phyloP scores from a whole-genome alignment of 2,888 invertebrate species.

The Nomada goodeniana region DNA sequence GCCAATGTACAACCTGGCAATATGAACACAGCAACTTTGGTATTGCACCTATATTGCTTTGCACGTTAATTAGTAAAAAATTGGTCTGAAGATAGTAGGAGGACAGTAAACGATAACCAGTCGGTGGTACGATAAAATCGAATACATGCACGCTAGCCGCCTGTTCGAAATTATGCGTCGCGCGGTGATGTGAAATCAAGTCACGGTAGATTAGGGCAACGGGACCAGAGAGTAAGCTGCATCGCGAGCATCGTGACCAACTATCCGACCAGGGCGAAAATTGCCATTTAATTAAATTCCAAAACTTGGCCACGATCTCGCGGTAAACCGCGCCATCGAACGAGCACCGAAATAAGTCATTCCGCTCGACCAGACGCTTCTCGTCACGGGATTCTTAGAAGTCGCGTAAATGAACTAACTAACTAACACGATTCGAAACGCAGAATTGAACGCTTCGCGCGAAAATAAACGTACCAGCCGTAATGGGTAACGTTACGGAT shows the following conservation, averaged over 20 bases:
- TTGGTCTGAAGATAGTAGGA: constrained; percentile 6
- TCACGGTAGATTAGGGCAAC: background rate
- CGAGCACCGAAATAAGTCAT: background rate
- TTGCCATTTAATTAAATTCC: constrained; percentile 42
- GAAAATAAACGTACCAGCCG: background rate
- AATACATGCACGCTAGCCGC: constrained; percentile 21
- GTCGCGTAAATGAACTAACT: background rate
- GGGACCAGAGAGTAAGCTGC: constrained; percentile 2
- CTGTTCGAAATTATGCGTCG: background rate
- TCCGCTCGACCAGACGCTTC: background rate
- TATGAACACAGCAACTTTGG: constrained; percentile 13
- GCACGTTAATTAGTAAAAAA: constrained; percentile 31
- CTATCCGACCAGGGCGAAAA: constrained; percentile 23
- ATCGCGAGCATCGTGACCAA: background rate
- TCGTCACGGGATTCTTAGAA: too few species aligned
- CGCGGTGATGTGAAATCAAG: constrained; percentile 28
- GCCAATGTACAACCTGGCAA: background rate
- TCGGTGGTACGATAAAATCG: constrained; percentile 22
- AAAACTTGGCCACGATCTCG: constrained; percentile 29
- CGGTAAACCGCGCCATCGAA: background rate
- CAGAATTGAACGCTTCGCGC: too few species aligned
- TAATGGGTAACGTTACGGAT: background rate
- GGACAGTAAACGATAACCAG: background rate
- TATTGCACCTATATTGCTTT: constrained; percentile 9
- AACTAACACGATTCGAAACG: background rate